These are phyloP conservation scores for Xylocopa sonorina DNA, from an alignment of 1,140 invertebrate species.

Conservation along the genomic window DNA sequence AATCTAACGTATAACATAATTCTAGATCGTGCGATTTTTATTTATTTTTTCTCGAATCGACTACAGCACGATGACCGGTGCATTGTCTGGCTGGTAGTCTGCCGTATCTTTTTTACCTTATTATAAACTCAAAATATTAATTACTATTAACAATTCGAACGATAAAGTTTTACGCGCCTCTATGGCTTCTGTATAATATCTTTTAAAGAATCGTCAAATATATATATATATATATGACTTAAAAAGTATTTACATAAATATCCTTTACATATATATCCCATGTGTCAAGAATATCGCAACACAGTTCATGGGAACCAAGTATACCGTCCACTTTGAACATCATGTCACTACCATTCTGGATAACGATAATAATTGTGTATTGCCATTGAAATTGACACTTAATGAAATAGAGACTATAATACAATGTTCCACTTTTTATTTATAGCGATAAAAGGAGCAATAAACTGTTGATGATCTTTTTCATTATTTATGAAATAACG, in stretches of 20 bases:
- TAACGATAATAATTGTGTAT: conserved; percentile 33
- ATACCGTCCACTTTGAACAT: conserved; percentile 48
- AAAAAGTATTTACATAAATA: conserved; percentile 65
- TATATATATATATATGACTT: too few species aligned
- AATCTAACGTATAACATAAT: conserved; percentile 47
- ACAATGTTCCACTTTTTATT: conserved; percentile 73
- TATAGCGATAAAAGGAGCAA: conserved; percentile 74
- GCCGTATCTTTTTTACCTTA: conserved; percentile 51
- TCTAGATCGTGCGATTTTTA: conserved; percentile 57
- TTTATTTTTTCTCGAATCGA: conserved; percentile 60
- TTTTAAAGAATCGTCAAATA: conserved; percentile 62
- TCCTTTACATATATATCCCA: conserved; percentile 45
- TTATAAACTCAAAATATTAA: conserved; percentile 56
- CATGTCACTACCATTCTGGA: conserved; percentile 30
- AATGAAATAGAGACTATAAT: conserved; percentile 66
- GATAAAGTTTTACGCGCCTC: conserved; percentile 46
- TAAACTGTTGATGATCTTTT: conserved; percentile 71
- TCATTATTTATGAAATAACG: conserved; percentile 77
- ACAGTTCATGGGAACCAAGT: conserved; percentile 42
- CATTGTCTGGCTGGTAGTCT: conserved; percentile 59
- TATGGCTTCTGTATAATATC: conserved; percentile 56
- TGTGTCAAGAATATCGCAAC: conserved; percentile 56
- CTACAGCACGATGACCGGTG: conserved; percentile 64
- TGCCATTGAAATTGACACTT: conserved; percentile 50
- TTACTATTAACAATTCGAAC: conserved; percentile 62